Conservation (phyloP, 2,888 invertebrate genomes). For the Pyrgus malvae region DNA sequence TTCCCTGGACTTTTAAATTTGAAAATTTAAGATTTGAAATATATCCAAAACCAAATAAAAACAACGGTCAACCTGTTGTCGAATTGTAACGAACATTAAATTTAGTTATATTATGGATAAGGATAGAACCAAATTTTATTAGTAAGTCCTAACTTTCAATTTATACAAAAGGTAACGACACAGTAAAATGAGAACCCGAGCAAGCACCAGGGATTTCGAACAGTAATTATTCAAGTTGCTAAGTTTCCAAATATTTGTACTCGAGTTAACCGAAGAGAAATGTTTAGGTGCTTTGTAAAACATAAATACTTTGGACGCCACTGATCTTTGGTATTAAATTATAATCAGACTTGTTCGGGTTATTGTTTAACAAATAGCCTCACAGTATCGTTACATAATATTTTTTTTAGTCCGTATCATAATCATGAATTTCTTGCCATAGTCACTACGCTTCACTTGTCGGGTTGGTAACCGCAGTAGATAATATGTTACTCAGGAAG, state of each 20-base stretch:
- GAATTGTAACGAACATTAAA: too few relatives aligned
- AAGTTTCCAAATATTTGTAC: slow-evolving; percentile 27
- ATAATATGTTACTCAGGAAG: too few relatives aligned
- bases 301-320: slow-evolving; percentile 21
- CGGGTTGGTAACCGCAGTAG: too few relatives aligned
- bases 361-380: slow-evolving; percentile 14
- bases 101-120: too few relatives aligned
- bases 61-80: too few relatives aligned
- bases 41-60: too few relatives aligned
- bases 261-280: slow-evolving; percentile 21
- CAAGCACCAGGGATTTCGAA: slow-evolving; percentile 21
- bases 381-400: too few relatives aligned
- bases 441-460: too few relatives aligned
- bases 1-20: too few relatives aligned
- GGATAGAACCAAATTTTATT: neutral
- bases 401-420: too few relatives aligned
- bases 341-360: slow-evolving; percentile 9
- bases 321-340: slow-evolving; percentile 16
- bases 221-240: slow-evolving; percentile 33
- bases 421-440: too few relatives aligned
- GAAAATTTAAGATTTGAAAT: too few relatives aligned
- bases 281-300: slow-evolving; percentile 20
- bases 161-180: neutral
- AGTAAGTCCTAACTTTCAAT: neutral
- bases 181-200: neutral